phyloP scores from a whole-genome alignment of 2,113 vertebrate species.

The Plotosus lineatus region DNA sequence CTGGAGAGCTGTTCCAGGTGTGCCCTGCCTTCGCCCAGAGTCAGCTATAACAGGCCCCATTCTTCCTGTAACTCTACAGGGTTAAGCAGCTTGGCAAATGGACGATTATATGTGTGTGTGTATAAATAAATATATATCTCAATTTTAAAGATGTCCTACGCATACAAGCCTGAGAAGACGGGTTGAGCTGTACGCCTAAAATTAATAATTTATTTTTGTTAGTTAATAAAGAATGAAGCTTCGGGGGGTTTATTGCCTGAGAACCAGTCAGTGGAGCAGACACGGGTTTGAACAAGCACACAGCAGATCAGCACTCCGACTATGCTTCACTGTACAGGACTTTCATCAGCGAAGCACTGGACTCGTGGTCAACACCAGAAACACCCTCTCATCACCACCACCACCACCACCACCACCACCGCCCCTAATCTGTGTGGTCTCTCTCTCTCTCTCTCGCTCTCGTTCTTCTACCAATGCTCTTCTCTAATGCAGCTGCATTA shows the following conservation, averaged over 20 bases:
- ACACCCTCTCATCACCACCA: slow-evolving; percentile 2
- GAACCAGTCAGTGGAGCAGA: neutral
- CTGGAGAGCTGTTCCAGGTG: too few relatives aligned
- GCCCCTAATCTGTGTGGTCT: neutral
- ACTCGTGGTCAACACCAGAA: neutral
- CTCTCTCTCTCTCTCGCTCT: too few relatives aligned
- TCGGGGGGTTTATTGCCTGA: neutral
- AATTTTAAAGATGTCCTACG: too few relatives aligned
- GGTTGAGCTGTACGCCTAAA: neutral
- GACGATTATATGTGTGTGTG: too few relatives aligned
- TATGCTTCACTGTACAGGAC: neutral
- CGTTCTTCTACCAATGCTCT: too few relatives aligned
- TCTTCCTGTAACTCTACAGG: too few relatives aligned
- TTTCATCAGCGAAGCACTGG: neutral
- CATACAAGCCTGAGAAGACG: too few relatives aligned
- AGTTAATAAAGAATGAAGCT: neutral
- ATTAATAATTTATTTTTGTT: neutral
- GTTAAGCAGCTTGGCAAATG: too few relatives aligned
- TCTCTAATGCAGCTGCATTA: slow-evolving; percentile 17
- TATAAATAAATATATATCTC: too few relatives aligned
- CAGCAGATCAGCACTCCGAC: too few relatives aligned
- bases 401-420: neutral
- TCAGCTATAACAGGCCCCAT: too few relatives aligned
- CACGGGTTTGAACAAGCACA: neutral
- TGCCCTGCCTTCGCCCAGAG: too few relatives aligned